Percentiles rank a stretch among this genome's conserved stretches.
Conservation (phyloP, 2,888 invertebrate genomes). For the Platycheirus albimanus region DNA sequence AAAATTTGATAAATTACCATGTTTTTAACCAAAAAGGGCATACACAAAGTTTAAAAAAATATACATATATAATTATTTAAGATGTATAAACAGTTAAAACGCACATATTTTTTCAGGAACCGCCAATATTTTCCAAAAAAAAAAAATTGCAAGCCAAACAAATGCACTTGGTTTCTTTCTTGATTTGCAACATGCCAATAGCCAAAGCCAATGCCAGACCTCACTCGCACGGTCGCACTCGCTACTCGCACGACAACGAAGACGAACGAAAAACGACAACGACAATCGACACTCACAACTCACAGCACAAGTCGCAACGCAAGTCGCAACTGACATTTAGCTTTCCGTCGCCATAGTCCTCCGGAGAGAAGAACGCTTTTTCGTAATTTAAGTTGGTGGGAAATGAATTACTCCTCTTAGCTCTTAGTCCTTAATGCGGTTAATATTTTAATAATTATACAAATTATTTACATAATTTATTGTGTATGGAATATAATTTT, state of each 20-base stretch:
- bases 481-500: not conserved
- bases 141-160: slow-evolving; percentile 65
- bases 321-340: slow-evolving; percentile 55
- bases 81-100: not conserved
- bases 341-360: slow-evolving; percentile 66
- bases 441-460: not conserved
- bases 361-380: slow-evolving; percentile 45
- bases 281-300: slow-evolving; percentile 9
- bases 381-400: slow-evolving; percentile 22
- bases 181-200: slow-evolving; percentile 55
- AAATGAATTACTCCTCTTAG: too few species aligned
- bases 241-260: too few species aligned
- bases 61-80: too few species aligned
- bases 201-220: too few species aligned
- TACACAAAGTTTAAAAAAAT: too few species aligned
- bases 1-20: not conserved
- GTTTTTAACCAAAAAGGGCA: not conserved
- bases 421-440: not conserved
- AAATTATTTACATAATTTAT: not conserved
- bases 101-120: slow-evolving; percentile 14
- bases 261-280: too few species aligned
- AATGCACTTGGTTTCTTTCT: slow-evolving; percentile 48
- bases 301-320: too few species aligned
- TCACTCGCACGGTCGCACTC: too few species aligned
- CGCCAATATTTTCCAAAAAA: slow-evolving; percentile 52